These are phyloP conservation scores for Dryomyza anilis DNA, from an alignment of 2,888 invertebrate species.

Conservation along the genomic window DNA sequence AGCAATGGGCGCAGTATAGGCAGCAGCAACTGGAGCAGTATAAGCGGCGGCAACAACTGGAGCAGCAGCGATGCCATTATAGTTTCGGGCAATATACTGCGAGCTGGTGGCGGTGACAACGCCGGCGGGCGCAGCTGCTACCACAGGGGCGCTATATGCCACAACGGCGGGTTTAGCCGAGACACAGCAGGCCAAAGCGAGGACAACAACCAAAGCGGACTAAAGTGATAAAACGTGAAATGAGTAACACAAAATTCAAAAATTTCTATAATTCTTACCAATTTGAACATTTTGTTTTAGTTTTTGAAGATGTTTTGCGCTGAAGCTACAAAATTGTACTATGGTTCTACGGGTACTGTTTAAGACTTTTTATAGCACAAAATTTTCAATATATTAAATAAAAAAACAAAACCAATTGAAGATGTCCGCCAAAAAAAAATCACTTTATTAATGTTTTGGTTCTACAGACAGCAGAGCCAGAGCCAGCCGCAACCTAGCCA, in stretches of 20 bases:
- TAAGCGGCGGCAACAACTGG: constrained; percentile 64
- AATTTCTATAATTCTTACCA: neutral
- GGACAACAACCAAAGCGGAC: constrained; percentile 61
- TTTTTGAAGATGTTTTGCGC: constrained; percentile 26
- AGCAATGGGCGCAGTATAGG: constrained; percentile 35
- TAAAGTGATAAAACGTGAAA: too few species aligned
- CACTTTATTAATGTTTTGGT: neutral
- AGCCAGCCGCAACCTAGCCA: neutral
- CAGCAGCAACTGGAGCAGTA: constrained; percentile 41
- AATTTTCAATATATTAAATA: too few species aligned
- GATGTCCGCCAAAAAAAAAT: constrained; percentile 39
- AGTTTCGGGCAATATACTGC: constrained; percentile 58
- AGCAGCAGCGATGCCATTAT: constrained; percentile 44
- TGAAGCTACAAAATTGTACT: constrained; percentile 45
- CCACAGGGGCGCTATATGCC: constrained; percentile 33
- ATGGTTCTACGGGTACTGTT: constrained; percentile 30
- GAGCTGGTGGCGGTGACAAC: constrained; percentile 50
- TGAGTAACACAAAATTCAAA: neutral
- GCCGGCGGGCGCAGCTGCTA: constrained; percentile 48
- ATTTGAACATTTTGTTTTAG: neutral
- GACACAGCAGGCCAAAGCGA: constrained; percentile 61
- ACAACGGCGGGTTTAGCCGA: constrained; percentile 62
- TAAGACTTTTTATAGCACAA: constrained; percentile 52
- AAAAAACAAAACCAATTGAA: too few species aligned
- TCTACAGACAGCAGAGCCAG: neutral